These are phyloP conservation scores for Gymnogyps californianus DNA, from an alignment of 2,113 vertebrate genomes.

Conservation along the genomic window DNA sequence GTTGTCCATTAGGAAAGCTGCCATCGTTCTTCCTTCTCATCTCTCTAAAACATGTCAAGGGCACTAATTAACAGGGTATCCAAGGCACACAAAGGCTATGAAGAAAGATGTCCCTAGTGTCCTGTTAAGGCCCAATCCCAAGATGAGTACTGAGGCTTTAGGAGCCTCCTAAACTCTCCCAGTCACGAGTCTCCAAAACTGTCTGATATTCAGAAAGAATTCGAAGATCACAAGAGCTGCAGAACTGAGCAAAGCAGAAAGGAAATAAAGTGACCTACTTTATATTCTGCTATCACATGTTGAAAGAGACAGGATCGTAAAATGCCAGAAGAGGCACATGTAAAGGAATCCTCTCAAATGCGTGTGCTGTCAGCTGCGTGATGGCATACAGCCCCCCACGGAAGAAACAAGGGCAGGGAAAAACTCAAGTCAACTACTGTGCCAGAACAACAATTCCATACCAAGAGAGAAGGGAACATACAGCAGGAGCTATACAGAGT, in stretches of 20 bases:
- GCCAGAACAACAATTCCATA: not conserved
- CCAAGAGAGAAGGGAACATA: not conserved
- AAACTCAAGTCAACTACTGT: not conserved
- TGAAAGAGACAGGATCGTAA: not conserved
- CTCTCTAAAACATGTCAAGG: not conserved
- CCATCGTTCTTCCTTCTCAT: not conserved
- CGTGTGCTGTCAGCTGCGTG: not conserved
- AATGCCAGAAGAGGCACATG: not conserved
- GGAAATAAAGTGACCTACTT: slow-evolving; percentile 44
- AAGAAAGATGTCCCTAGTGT: not conserved
- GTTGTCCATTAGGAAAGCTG: not conserved
- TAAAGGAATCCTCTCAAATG: not conserved
- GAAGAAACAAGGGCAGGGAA: not conserved
- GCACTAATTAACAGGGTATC: not conserved
- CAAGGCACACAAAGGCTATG: not conserved
- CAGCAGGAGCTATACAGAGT: not conserved
- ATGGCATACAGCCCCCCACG: not conserved
- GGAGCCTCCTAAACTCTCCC: not conserved
- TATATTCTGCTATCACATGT: not conserved
- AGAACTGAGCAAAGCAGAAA: not conserved
- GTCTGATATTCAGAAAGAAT: not conserved
- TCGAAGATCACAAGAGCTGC: not conserved
- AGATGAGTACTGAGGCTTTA: not conserved
- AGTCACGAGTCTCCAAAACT: not conserved
- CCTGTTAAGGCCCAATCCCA: not conserved